Evolutionary conservation across 1,140 invertebrate genomes (phyloP).

Genomic region (Nasonia giraulti): DNA sequence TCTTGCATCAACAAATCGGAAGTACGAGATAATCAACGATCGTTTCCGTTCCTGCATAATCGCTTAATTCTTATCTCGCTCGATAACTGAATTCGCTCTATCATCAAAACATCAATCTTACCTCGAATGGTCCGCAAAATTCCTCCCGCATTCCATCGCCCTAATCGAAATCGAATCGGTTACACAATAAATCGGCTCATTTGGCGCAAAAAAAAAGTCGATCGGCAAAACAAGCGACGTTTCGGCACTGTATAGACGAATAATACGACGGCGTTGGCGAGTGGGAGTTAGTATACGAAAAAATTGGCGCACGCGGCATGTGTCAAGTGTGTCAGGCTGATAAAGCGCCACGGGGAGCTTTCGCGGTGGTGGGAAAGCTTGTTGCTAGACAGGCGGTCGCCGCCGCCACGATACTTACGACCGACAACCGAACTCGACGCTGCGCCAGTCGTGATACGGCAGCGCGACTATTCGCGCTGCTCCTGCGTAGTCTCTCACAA

Average conservation of each 20-base stretch:
- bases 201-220: not conserved
- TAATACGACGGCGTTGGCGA: no score
- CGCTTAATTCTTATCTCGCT: no score
- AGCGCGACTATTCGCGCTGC: not conserved
- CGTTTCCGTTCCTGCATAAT: no score
- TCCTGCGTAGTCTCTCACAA: not conserved
- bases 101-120: no score
- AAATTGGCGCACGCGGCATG: not conserved
- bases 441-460: not conserved
- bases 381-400: constrained; percentile 69
- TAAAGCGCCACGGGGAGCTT: constrained; percentile 27
- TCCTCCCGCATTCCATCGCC: not conserved
- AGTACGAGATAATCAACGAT: no score
- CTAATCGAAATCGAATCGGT: not conserved
- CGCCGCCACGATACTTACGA: constrained; percentile 55
- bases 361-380: constrained; percentile 56
- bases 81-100: no score
- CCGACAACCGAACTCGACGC: constrained; percentile 39
- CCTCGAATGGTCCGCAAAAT: not conserved
- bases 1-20: no score
- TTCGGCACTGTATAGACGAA: not conserved
- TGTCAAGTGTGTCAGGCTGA: constrained; percentile 34
- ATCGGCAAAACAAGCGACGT: not conserved
- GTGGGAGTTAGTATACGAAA: constrained; percentile 3
- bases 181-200: not conserved